Conservation (phyloP, 2,888 invertebrate species). For the Phalangium opilio region DNA sequence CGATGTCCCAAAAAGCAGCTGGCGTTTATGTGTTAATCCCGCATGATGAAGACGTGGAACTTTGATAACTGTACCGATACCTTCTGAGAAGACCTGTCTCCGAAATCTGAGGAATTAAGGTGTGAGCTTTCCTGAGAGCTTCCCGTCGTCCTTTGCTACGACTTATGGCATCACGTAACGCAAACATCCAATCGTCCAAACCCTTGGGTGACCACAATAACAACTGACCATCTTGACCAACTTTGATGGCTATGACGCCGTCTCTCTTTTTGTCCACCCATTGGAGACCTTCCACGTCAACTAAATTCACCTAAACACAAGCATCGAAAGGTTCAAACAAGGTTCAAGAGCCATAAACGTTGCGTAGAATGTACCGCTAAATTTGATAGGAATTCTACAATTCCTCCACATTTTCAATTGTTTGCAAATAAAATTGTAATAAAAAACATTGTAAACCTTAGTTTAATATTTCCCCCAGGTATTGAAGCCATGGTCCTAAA, state of each 20-base stretch:
- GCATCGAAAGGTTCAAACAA: no score
- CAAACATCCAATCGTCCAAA: slow-evolving; percentile 21
- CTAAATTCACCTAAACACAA: slow-evolving; percentile 44
- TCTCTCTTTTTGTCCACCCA: slow-evolving; percentile 50
- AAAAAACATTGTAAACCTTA: no score
- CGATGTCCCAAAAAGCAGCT: no score
- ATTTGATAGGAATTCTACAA: no score
- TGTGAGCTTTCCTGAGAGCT: slow-evolving; percentile 37
- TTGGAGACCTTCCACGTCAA: slow-evolving; percentile 48
- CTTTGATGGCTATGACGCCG: slow-evolving; percentile 42
- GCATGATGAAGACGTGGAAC: no score
- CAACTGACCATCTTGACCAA: slow-evolving; percentile 49
- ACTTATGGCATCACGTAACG: slow-evolving; percentile 42
- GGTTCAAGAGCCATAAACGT: no score
- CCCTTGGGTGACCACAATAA: slow-evolving; percentile 41
- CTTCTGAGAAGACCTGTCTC: slow-evolving; percentile 14
- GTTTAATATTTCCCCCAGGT: no score
- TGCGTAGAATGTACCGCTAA: no score
- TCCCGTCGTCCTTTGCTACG: slow-evolving; percentile 46
- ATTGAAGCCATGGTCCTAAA: no score
- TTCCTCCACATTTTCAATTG: no score
- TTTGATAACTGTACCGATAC: slow-evolving; percentile 4
- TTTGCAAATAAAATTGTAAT: no score
- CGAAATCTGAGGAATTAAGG: slow-evolving; percentile 18
- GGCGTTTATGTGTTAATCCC: no score